phyloP scores from a whole-genome alignment of 2,888 invertebrate genomes.

The Caenorhabditis sulstoni region DNA sequence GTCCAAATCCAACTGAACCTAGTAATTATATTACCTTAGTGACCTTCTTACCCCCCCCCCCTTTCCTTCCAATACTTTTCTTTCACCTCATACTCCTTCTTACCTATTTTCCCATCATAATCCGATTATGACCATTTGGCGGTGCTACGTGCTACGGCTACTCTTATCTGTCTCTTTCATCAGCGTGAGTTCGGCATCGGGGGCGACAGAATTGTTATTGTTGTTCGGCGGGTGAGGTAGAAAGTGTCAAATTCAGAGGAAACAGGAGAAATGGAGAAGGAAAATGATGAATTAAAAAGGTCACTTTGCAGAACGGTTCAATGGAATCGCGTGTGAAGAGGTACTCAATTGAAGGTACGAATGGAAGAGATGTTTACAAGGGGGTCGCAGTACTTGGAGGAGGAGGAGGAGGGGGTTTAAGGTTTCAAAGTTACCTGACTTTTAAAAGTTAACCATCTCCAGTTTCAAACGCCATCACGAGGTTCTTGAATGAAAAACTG shows the following conservation, averaged over 20 bases:
- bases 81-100: slow-evolving; percentile 48
- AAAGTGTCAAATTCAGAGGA: too few species aligned
- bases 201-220: slow-evolving; percentile 12
- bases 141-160: slow-evolving; percentile 27
- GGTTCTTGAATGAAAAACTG: neutral
- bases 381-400: too few species aligned
- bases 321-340: slow-evolving; percentile 57
- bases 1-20: slow-evolving; percentile 3
- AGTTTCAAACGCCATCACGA: neutral
- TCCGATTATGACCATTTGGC: slow-evolving; percentile 54
- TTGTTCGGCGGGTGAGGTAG: neutral
- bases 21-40: slow-evolving; percentile 53
- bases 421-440: neutral
- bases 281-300: neutral
- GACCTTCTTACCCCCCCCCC: slow-evolving; percentile 48
- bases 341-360: slow-evolving; percentile 69
- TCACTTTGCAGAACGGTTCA: slow-evolving; percentile 31
- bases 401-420: too few species aligned
- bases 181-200: slow-evolving; percentile 38
- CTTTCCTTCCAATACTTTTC: slow-evolving; percentile 1
- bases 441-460: neutral
- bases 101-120: slow-evolving; percentile 36
- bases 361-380: neutral
- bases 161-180: slow-evolving; percentile 43
- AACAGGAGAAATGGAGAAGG: neutral